Conservation (phyloP, 2,113 vertebrate species). For the Puntigrus tetrazona region DNA sequence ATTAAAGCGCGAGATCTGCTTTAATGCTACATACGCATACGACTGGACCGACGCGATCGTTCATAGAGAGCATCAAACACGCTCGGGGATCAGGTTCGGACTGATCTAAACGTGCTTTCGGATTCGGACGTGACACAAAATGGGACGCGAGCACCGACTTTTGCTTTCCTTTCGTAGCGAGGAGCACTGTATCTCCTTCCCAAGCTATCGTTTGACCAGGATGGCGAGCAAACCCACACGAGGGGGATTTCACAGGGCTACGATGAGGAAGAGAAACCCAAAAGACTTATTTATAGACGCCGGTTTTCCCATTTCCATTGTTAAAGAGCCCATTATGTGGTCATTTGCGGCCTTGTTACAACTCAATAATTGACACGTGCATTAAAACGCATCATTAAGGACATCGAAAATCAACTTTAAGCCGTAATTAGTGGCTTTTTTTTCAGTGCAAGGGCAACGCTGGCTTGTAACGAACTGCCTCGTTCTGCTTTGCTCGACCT, state of each 20-base stretch:
- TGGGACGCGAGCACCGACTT: too few relatives aligned
- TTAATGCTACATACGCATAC: not conserved
- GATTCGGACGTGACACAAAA: not conserved
- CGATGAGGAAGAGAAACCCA: conserved; percentile 41
- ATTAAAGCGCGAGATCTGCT: not conserved
- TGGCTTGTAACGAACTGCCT: too few relatives aligned
- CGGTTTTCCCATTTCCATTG: not conserved
- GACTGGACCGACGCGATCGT: not conserved
- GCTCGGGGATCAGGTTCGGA: not conserved
- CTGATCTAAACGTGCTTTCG: not conserved
- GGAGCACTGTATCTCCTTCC: not conserved
- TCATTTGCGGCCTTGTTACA: not conserved
- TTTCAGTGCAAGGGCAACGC: too few relatives aligned
- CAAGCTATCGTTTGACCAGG: not conserved
- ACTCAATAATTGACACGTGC: not conserved
- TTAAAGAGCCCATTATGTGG: not conserved
- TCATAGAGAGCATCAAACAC: not conserved
- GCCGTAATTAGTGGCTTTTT: not conserved
- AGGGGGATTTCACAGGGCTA: not conserved
- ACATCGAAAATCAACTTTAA: not conserved
- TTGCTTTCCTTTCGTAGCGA: conserved; percentile 28
- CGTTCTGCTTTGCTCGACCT: not conserved
- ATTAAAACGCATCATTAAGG: not conserved
- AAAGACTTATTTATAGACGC: not conserved
- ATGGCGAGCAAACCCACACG: not conserved